Base-by-base conservation (phyloP, 2,888 invertebrate genomes). In the Mellilla xanthometata region DNA sequence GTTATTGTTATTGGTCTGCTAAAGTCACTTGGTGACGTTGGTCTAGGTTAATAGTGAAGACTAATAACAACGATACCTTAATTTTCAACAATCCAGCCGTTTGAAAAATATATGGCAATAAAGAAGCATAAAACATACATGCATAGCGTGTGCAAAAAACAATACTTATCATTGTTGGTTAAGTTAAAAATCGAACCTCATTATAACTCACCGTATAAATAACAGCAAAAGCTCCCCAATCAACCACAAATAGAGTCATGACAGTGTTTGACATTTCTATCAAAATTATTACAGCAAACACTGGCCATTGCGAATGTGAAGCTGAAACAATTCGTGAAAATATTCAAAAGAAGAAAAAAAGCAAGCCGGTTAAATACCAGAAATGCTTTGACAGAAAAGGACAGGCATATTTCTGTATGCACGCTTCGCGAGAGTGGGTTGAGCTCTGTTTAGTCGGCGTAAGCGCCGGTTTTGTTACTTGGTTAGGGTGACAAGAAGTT, bases 381-480 rank as follows among this genome's bases (percentile, higher is more conserved):
- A 51, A 59, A 65, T 61, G 67, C 65, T 61, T 64, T 54, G 75
- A 58, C 55, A 72, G 80, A 89, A 54, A 60, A 78, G 76, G 88
- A 88, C 69, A 60, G 39, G 31, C 64, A 72, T 81, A 81, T 66
- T 72, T 85, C 68, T 72, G 69, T 70, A 58, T 57, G 53, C 67
- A 34, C 64, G 47, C 52, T 51, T 54, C 49, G 57, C 67, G 59
- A 41, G 62, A 76, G 78, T 83, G 87, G 88, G 87, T 82, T 62
- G 88, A 83, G 63, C 86, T 71, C 68, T 60, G 60, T 83, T 81
- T 68, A 82, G 76, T 44, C 58, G 68, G 76, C 85, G 82, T 78
- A 54, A 58, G 81, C 83, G 87, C 73, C 72, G 70, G 78, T 81
- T 81, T 82, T 77, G 71, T 72, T 81, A 70, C 68, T 56, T 61